Evolutionary conservation across 2,113 vertebrate genomes (phyloP).

Genomic region (Rhinopithecus roxellana): DNA sequence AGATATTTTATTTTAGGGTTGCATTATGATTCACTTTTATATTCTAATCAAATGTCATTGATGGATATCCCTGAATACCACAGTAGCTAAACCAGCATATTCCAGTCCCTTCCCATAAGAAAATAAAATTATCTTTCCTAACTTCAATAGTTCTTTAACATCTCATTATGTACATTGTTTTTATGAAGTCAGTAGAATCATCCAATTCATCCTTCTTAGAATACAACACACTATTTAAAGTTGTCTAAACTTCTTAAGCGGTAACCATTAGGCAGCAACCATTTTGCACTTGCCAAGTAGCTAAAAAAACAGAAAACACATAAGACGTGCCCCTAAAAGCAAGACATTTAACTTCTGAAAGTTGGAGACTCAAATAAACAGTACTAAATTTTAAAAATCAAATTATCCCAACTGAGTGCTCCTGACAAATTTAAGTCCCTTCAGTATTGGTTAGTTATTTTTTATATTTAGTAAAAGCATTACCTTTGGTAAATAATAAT

Average conservation of each 20-base stretch:
- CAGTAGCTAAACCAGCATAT: not conserved
- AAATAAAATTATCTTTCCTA: not conserved
- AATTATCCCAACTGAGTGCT: not conserved
- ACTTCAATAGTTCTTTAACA: not conserved
- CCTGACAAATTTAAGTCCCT: not conserved
- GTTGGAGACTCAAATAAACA: not conserved
- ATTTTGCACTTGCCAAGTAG: not conserved
- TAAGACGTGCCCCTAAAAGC: not conserved
- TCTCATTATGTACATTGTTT: not conserved
- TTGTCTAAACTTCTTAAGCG: not conserved
- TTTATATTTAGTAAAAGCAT: not conserved
- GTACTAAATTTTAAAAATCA: not conserved
- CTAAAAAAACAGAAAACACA: not conserved
- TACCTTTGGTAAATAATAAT: not conserved
- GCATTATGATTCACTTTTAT: slow-evolving; percentile 48
- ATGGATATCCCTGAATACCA: slow-evolving; percentile 1
- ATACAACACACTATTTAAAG: not conserved
- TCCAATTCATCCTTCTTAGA: not conserved
- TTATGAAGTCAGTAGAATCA: slow-evolving; percentile 1
- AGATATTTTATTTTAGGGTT: slow-evolving; percentile 42
- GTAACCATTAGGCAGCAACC: not conserved
- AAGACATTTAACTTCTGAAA: not conserved
- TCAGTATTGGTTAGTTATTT: not conserved
- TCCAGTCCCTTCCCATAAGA: not conserved
- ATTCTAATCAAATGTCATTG: slow-evolving; percentile 1